These are phyloP conservation scores for Antechinus flavipes DNA, from an alignment of 2,113 vertebrate species.

Conservation along the genomic window DNA sequence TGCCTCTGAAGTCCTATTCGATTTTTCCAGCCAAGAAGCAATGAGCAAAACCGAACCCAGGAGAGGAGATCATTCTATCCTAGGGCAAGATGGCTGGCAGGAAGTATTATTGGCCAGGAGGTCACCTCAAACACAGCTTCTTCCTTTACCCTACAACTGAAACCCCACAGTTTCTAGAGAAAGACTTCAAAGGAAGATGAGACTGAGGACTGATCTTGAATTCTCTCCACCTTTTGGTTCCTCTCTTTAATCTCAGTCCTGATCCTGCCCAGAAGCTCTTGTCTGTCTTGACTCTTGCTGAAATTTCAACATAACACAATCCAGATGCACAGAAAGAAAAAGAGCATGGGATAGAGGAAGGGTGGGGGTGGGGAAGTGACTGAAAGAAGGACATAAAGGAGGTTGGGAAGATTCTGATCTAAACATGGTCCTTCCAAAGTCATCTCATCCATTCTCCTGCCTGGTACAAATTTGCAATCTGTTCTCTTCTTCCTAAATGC, in stretches of 20 bases:
- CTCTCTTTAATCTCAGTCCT: background rate
- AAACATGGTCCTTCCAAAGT: conserved; percentile 16
- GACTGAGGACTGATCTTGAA: background rate
- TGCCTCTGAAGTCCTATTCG: background rate
- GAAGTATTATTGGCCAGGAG: background rate
- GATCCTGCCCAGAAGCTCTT: conserved; percentile 47
- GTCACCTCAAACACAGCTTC: background rate
- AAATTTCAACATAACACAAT: conserved; percentile 58
- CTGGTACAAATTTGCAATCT: background rate
- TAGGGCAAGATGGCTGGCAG: background rate
- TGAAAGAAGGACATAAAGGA: background rate
- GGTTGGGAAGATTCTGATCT: conserved; percentile 44
- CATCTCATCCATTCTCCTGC: background rate
- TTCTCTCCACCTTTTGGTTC: background rate
- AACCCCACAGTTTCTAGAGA: background rate
- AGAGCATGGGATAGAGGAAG: background rate
- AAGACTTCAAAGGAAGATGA: background rate
- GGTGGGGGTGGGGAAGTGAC: conserved; percentile 21
- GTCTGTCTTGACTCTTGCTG: conserved; percentile 31
- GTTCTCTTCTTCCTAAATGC: conserved; percentile 23
- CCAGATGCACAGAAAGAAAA: conserved; percentile 40
- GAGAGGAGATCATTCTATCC: background rate
- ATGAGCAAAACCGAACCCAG: background rate
- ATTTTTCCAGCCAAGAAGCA: background rate
- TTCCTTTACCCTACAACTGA: background rate